Conservation (phyloP, 2,797 vertebrate genomes). For the Champsocephalus esox region DNA sequence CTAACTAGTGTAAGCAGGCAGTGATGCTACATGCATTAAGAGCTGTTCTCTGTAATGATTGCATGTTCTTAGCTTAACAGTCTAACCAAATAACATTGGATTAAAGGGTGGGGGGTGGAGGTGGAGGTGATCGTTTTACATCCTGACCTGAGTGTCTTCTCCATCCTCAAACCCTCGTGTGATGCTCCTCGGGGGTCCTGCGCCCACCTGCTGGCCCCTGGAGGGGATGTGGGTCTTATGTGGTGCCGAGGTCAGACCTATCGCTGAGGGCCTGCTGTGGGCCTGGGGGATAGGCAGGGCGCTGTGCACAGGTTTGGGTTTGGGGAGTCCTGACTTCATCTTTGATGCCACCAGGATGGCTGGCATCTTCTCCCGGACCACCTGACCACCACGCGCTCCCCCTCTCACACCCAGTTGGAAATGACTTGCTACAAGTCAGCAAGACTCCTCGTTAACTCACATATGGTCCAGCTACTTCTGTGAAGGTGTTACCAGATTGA, state of each 20-base stretch:
- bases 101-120: too few relatives aligned
- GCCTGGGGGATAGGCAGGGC: constrained; percentile 93
- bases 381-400: constrained; percentile 25
- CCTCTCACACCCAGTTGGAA: constrained; percentile 15
- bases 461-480: constrained; percentile 11
- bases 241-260: constrained; percentile 77
- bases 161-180: constrained; percentile 74
- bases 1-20: not conserved
- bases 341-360: constrained; percentile 95
- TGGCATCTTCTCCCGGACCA: constrained; percentile 90
- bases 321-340: constrained; percentile 98
- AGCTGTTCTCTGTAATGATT: not conserved
- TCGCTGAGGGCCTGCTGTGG: constrained; percentile 83
- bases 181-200: constrained; percentile 52
- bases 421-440: constrained; percentile 18
- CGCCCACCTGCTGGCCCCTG: constrained; percentile 76
- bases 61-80: not conserved
- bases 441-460: constrained; percentile 14
- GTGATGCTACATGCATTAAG: not conserved
- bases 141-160: constrained; percentile 92
- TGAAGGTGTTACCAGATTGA: constrained; percentile 9
- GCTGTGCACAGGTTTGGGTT: constrained; percentile 96
- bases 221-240: constrained; percentile 80
- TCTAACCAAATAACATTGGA: not conserved
- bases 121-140: not conserved